Conservation (phyloP, 1,140 invertebrate species). For the Radopholus similis region DNA sequence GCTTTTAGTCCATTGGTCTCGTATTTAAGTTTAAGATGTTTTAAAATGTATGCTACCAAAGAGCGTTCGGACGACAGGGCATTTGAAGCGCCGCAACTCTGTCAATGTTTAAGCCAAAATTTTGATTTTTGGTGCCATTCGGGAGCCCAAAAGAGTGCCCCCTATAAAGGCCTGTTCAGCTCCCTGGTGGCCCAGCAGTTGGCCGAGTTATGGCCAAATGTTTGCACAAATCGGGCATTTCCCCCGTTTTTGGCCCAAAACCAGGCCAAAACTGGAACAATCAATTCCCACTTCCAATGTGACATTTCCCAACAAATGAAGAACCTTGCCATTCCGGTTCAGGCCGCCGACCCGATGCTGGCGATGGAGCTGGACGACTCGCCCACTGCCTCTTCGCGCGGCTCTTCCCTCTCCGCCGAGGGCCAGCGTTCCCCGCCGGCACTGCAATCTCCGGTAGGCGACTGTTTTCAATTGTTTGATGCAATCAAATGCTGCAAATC, state of each 20-base stretch:
- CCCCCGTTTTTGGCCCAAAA: too few relatives aligned
- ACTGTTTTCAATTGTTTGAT: not conserved
- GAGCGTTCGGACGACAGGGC: too few relatives aligned
- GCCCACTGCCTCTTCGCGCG: conserved; percentile 3
- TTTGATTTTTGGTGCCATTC: too few relatives aligned
- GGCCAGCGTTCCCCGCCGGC: not conserved
- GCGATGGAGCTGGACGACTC: conserved; percentile 10
- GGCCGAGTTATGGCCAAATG: too few relatives aligned
- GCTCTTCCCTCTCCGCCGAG: not conserved
- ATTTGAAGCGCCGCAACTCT: not conserved
- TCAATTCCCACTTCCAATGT: not conserved
- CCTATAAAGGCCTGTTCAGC: not conserved
- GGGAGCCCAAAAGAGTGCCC: too few relatives aligned
- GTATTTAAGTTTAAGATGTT: too few relatives aligned
- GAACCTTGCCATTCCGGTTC: not conserved
- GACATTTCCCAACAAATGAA: not conserved
- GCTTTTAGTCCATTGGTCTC: too few relatives aligned
- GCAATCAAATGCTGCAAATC: not conserved
- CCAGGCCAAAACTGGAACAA: too few relatives aligned
- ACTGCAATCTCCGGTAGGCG: not conserved
- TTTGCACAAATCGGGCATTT: too few relatives aligned
- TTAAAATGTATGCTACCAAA: too few relatives aligned
- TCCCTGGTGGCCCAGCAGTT: too few relatives aligned
- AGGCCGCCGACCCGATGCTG: conserved; percentile 7
- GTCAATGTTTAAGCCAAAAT: not conserved